Conservation (phyloP, 1,140 invertebrate species). For the Heliconius eleuchia region DNA sequence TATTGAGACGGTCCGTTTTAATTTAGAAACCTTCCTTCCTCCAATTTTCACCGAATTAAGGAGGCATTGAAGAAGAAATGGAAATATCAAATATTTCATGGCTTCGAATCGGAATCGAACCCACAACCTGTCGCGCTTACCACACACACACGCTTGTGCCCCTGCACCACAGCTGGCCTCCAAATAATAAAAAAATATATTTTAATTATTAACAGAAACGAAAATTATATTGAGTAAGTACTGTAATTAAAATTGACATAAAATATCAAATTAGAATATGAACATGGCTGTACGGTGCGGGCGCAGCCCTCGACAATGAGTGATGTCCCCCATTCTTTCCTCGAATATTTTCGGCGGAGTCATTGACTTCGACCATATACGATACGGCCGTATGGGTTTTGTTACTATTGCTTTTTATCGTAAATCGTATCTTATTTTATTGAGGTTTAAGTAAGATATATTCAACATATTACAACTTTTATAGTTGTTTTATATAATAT, state of each 20-base stretch:
- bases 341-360: conserved; percentile 54
- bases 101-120: no score
- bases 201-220: neutral
- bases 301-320: conserved; percentile 51
- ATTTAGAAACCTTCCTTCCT: no score
- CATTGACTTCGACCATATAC: conserved; percentile 47
- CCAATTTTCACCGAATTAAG: no score
- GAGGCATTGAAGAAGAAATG: no score
- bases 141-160: no score
- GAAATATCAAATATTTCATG: no score
- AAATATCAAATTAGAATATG: conserved; percentile 29
- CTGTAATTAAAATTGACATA: conserved; percentile 23
- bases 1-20: no score
- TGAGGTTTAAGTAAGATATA: neutral
- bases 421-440: neutral
- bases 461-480: neutral
- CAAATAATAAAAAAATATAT: neutral
- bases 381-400: conserved; percentile 10
- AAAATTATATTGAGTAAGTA: neutral
- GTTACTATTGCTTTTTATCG: conserved; percentile 4
- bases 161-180: no score
- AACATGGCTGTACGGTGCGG: conserved; percentile 12
- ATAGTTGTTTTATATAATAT: neutral
- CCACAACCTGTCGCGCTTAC: no score
- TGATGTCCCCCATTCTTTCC: conserved; percentile 57